Evolutionary conservation across 2,888 invertebrate genomes (phyloP), one percentile per base, ranked within the genome.

Genomic region (Ophion obscuratus): DNA sequence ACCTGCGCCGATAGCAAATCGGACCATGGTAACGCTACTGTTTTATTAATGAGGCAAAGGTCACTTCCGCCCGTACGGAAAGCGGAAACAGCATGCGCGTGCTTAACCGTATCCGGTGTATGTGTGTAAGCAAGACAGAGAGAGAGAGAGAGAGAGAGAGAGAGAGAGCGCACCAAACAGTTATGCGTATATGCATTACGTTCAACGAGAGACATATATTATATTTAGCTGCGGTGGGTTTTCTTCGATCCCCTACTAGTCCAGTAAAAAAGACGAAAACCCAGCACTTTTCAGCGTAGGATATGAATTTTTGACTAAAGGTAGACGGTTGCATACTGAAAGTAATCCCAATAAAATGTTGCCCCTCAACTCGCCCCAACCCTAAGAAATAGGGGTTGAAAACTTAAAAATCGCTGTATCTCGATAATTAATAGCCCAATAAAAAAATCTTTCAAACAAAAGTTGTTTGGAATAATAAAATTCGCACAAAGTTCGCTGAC

Each of bases 11-110:
- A 73, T 81, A 68, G 59, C 82, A 79, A 78, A 79, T 85, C 82
- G 82, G 71, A 75, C 40, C 68, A 53, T 75, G 59, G 79, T 79
- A 70, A 79, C 85, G 82, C 82, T 36, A 59, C 80, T 66, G 86
- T 88, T 91, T 91, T 91, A 83, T 86, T 90, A 90, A 92, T 88
- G 87, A 90, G 82, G 73, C 87, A 90, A 90, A 91, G 91, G 91
- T 91, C 89, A 89, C 89, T 92, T 92, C 92, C 92, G 91, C 88
- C 83, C 91, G 77, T 84, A 84, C 88, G 76, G 85, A 90, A 90
- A 90, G 83, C 90, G 92, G 92, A 92, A 90, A 90, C 89, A 87
- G 77, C 89, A 75, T 66, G 88, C 90, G 89, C 92, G 92, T 92
- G 92, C 91, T 90, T 87, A 84, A 78, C 88, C 88, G 88, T 90